A percentile compares a stretch with the other conserved stretches of the same genome.
Evolutionary conservation across 2,888 invertebrate genomes (phyloP).

Genomic region (Torymus auratus): DNA sequence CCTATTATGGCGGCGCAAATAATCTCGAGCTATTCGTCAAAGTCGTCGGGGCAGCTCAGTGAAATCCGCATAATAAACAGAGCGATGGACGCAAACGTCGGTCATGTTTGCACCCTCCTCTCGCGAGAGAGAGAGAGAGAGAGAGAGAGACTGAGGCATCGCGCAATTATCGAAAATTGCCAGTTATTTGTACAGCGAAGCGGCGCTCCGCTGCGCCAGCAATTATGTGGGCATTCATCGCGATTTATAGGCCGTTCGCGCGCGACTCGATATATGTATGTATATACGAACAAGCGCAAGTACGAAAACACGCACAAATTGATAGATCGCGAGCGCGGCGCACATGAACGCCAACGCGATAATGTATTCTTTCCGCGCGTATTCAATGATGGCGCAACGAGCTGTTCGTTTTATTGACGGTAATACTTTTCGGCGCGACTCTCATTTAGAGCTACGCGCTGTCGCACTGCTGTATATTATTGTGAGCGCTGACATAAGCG

Average conservation of each 20-base stretch:
- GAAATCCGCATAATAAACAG: constrained; percentile 46
- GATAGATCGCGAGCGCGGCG: neutral
- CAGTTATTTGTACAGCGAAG: constrained; percentile 52
- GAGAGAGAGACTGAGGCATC: constrained; percentile 4
- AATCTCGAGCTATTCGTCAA: no score
- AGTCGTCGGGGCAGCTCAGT: no score
- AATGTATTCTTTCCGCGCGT: constrained; percentile 10
- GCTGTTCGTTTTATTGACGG: constrained; percentile 27
- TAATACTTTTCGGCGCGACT: constrained; percentile 36
- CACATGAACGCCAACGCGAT: neutral
- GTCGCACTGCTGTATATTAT: neutral
- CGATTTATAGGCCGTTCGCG: constrained; percentile 52
- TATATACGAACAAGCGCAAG: no score
- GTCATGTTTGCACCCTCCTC: constrained; percentile 6
- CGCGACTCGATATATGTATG: constrained; percentile 17
- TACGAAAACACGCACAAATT: no score
- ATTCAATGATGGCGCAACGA: constrained; percentile 11
- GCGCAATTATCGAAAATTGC: constrained; percentile 59
- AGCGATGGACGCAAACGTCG: no score
- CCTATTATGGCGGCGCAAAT: no score
- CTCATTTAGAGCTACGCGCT: constrained; percentile 1
- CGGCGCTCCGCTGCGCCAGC: constrained; percentile 28
- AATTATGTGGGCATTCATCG: constrained; percentile 55
- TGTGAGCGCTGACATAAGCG: constrained; percentile 31
- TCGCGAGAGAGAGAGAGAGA: neutral